Base-by-base conservation (phyloP, 2,113 vertebrate genomes). In the Pseudorhombus dupliciocellatus region DNA sequence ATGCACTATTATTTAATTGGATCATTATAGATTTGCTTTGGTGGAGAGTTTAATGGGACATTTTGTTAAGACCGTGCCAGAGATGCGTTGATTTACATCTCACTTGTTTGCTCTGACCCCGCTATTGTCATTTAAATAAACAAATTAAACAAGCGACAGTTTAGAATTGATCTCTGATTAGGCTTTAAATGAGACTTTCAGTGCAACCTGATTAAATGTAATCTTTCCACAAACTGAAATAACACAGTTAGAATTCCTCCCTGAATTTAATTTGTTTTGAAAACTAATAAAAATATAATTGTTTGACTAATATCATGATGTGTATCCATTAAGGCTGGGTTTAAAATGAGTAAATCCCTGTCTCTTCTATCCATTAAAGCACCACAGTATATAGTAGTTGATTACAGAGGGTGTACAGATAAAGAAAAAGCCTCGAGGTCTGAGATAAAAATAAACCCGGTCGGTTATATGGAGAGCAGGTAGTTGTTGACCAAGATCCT, bases 101-200 rank as follows among this genome's bases (percentile, higher is more conserved):
- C 18, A 52, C 42, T 30, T 78, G 34, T 78, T 67, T 86, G 52
- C 71, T 71, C 4, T 50, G 48, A 73, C 55, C 55, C 22, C 64
- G 7, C 52, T 44, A 67, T 28, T 70, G 56, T 42, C 58, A 72
- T 64, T 21, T 31, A 81, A 83, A 73, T 77, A 60, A 83, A 75
- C 55, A 84, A 84, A 85, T 85, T 77, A 81, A 78, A 85, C 60
- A 70, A 82, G 62, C 83, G 79, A 79, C 79, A 71, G 74, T 75
- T 75, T 52, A 24, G 59, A 88, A 83, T 74, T 84, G 69, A 88
- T 89, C 70, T 72, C 69, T 84, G 70, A 87, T 89, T 68, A 67
- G 59, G 31, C 25, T 75, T 78, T 83, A 82, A 88, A 88, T 77
- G 61, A 5, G 42, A 77, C 69, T 83, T 73, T 78, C 31, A 59